Percentiles rank a stretch among this genome's conserved stretches.
These are phyloP conservation scores for Cephus nigrinus DNA, from an alignment of 2,888 invertebrate species.

Conservation along the genomic window DNA sequence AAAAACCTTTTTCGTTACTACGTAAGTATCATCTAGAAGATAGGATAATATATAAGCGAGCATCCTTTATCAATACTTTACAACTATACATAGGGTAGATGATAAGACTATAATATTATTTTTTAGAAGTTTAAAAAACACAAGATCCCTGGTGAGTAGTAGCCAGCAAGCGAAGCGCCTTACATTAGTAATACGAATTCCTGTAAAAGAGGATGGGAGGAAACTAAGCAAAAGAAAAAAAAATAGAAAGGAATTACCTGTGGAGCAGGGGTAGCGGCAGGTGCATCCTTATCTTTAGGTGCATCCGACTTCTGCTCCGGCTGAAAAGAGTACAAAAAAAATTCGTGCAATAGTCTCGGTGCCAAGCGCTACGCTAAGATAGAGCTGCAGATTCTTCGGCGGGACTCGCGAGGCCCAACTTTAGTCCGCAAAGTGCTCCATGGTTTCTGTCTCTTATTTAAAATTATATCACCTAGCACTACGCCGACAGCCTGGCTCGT, in stretches of 20 bases:
- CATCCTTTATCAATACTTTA: too few species aligned
- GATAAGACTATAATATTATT: too few species aligned
- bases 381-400: too few species aligned
- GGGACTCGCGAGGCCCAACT: too few species aligned
- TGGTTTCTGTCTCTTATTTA: too few species aligned
- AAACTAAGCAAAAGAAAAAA: conserved; percentile 16
- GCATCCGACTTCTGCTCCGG: conserved; percentile 62
- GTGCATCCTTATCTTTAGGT: conserved; percentile 60
- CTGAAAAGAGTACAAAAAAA: conserved; percentile 63
- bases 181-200: not conserved
- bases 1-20: too few species aligned
- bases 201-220: conserved; percentile 1
- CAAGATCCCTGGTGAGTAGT: not conserved
- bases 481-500: too few species aligned
- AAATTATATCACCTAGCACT: too few species aligned
- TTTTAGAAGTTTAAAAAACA: not conserved
- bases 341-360: conserved; percentile 59
- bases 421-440: too few species aligned
- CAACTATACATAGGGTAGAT: too few species aligned
- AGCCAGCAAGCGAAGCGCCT: not conserved
- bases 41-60: too few species aligned
- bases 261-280: conserved; percentile 56
- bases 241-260: conserved; percentile 53
- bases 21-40: too few species aligned
- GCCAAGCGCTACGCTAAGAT: conserved; percentile 51